Base-by-base conservation (phyloP, 2,113 vertebrate genomes). In the Scomber colias region DNA sequence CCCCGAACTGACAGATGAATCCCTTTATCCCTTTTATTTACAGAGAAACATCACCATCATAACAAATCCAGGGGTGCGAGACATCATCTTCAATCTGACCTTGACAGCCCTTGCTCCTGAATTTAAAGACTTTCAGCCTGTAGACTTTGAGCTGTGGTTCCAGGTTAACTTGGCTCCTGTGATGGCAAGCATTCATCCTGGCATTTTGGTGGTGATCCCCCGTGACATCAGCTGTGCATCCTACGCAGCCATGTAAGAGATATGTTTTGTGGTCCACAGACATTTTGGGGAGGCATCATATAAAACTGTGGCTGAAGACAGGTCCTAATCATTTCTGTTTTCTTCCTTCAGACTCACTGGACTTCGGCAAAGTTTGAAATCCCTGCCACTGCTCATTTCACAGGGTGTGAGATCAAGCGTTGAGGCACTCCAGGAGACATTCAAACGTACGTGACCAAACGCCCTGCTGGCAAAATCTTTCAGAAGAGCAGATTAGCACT, bases 141-240 rank as follows among this genome's bases (percentile, higher is more conserved):
- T 60, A 35, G 81, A 88, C 57, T 91, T 72, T 53, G 0, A 48
- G 48, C 59, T 88, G 24, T 27, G 24, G 24, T 27, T 90, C 70
- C 83, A 86, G 73, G 15, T 40, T 49, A 63, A 86, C 51, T 88
- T 90, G 40, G 30, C 24, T 60, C 49, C 88, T 30, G 63, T 90
- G 49, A 63, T 89, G 77, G 64, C 85, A 8, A 87, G 75, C 64
- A 17, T 86, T 73, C 63, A 30, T 27, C 81, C 81, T 46, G 40
- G 40, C 48, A 79, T 49, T 55, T 66, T 88, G 73, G 13, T 4
- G 4, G 61, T 72, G 51, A 88, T 92, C 56, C 88, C 88, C 91
- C 46, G 6, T 11, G 85, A 89, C 81, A 87, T 92, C 83, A 88
- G 67, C 75, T 91, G 90, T 69, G 24, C 40, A 55, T 85, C 88